Evolutionary conservation across 2,797 vertebrate species (phyloP).

Genomic region (Cryptoprocta ferox): DNA sequence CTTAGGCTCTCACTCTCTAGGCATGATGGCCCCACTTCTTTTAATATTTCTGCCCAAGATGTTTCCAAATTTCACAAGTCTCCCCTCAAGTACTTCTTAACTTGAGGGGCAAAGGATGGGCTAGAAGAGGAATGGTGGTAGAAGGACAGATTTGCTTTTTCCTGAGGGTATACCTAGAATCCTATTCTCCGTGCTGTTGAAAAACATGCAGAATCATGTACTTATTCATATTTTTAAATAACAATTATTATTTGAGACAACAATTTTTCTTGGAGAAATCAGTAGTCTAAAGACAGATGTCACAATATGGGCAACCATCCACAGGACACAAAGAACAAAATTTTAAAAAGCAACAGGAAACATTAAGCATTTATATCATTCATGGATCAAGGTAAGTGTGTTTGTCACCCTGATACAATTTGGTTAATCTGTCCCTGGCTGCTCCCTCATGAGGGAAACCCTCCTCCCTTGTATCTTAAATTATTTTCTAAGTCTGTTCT

Average conservation of each 20-base stretch:
- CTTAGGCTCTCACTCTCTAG: neutral
- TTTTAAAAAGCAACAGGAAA: neutral
- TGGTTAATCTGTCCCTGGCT: slow-evolving; percentile 43
- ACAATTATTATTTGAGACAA: slow-evolving; percentile 29
- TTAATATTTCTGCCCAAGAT: neutral
- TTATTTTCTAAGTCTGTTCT: neutral
- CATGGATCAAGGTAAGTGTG: slow-evolving; percentile 29
- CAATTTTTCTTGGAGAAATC: slow-evolving; percentile 50
- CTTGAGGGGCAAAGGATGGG: neutral
- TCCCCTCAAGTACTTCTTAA: neutral
- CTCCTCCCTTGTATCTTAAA: neutral
- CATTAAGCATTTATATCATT: neutral
- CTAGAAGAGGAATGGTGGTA: neutral
- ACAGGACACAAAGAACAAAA: slow-evolving; percentile 6
- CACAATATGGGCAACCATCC: neutral
- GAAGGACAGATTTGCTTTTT: neutral
- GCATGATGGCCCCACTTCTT: neutral
- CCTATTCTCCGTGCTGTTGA: neutral
- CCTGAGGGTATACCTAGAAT: neutral
- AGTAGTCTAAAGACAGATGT: neutral
- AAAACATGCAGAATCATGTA: neutral
- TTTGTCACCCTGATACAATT: slow-evolving; percentile 35
- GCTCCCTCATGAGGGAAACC: neutral
- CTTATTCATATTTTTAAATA: slow-evolving; percentile 36
- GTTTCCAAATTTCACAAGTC: neutral